phyloP scores from a whole-genome alignment of 2,113 vertebrate species.

The Microtus pennsylvanicus region DNA sequence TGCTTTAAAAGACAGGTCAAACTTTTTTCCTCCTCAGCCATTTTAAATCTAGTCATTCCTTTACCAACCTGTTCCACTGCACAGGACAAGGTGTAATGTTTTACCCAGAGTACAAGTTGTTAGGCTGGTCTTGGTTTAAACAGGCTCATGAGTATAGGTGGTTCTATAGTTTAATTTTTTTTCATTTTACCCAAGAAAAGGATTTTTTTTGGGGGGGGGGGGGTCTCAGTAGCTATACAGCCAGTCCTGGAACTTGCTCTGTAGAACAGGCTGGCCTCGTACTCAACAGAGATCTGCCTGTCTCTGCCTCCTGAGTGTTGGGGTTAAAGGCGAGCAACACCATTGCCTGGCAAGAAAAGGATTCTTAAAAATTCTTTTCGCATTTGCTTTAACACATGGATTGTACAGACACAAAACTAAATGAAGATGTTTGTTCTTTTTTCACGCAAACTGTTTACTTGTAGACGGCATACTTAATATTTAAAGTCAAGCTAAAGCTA shows the following conservation, averaged over 20 bases:
- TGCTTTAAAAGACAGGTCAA: not conserved
- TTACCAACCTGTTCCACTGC: not conserved
- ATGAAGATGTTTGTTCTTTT: slow-evolving; percentile 48
- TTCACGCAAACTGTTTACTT: slow-evolving; percentile 62
- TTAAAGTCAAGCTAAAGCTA: slow-evolving; percentile 48
- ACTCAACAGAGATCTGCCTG: too few species aligned
- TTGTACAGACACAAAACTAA: slow-evolving; percentile 9
- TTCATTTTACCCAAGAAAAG: slow-evolving; percentile 11
- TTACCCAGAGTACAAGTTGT: not conserved
- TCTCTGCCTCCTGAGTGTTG: too few species aligned
- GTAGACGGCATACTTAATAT: slow-evolving; percentile 30
- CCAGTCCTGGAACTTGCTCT: too few species aligned
- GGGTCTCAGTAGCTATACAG: too few species aligned
- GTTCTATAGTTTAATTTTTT: not conserved
- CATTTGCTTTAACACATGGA: not conserved
- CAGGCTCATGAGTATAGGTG: not conserved
- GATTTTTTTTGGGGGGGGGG: not conserved
- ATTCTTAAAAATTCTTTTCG: not conserved
- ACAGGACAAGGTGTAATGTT: not conserved
- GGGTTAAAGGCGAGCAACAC: too few species aligned
- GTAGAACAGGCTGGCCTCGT: too few species aligned
- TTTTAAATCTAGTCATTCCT: not conserved
- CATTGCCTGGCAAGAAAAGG: too few species aligned
- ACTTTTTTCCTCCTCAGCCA: not conserved
- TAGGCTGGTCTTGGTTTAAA: not conserved